These are phyloP conservation scores for Andricus curvator DNA, from an alignment of 2,888 invertebrate genomes.

Conservation along the genomic window DNA sequence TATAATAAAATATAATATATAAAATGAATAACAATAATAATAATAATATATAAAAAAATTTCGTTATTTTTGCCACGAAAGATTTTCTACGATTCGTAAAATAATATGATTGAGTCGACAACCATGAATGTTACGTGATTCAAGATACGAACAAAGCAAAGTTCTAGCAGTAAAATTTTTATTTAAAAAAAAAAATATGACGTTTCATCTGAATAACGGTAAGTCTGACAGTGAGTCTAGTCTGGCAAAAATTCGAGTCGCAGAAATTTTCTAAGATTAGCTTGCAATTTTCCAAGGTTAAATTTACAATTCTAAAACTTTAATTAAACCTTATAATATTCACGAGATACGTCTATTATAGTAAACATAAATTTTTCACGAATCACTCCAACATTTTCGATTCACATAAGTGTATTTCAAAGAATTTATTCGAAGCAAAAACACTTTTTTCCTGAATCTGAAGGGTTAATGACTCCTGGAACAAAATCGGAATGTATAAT, in stretches of 20 bases:
- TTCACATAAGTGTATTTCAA: background rate
- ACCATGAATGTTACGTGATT: background rate
- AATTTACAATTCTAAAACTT: background rate
- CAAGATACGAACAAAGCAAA: background rate
- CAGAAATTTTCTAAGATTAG: background rate
- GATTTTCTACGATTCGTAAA: background rate
- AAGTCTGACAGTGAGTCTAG: background rate
- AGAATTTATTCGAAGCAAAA: background rate
- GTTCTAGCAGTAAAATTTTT: background rate
- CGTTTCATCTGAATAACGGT: background rate
- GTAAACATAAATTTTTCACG: background rate
- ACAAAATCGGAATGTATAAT: slow-evolving; percentile 13
- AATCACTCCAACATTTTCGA: background rate
- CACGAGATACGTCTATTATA: background rate
- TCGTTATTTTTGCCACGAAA: background rate
- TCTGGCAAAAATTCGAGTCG: background rate
- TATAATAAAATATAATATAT: too few relatives aligned
- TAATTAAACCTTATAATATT: background rate
- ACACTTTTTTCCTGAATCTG: background rate
- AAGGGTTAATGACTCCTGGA: background rate
- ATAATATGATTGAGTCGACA: background rate
- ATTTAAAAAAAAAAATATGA: background rate
- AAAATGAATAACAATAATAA: too few relatives aligned
- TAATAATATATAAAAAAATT: background rate
- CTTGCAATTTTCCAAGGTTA: background rate